Percentiles rank a stretch among this genome's conserved stretches.
Evolutionary conservation across 2,113 vertebrate species (phyloP).

Genomic region (Trochalopteron elliotii): DNA sequence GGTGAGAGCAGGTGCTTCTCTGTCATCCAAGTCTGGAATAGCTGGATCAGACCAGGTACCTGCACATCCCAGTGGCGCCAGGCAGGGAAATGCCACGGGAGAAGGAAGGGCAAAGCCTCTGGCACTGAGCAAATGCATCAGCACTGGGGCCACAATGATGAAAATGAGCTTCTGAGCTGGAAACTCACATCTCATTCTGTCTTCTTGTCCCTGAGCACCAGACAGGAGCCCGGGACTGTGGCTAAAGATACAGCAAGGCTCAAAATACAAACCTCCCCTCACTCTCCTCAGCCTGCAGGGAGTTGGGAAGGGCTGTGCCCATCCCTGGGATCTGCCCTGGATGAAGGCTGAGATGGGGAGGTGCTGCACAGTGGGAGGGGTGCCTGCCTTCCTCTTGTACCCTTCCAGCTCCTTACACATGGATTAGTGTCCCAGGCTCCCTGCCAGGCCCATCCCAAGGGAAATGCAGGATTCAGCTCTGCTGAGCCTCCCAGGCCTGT

Average conservation of each 20-base stretch:
- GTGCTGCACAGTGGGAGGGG: not conserved
- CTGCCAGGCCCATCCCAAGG: not conserved
- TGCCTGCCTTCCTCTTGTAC: rapidly evolving
- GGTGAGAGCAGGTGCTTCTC: not conserved
- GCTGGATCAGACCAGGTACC: not conserved
- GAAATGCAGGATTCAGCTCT: not conserved
- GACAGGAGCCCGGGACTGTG: not conserved
- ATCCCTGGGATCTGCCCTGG: not conserved
- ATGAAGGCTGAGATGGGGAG: rapidly evolving
- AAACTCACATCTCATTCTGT: rapidly evolving
- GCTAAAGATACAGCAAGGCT: not conserved
- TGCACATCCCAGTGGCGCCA: not conserved
- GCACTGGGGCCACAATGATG: rapidly evolving
- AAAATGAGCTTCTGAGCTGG: not conserved
- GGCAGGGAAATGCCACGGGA: not conserved
- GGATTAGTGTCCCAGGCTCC: not conserved
- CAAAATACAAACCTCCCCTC: rapidly evolving
- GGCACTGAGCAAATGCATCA: not conserved
- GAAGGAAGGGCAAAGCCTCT: not conserved
- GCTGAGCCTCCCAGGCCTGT: not conserved
- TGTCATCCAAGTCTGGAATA: rapidly evolving
- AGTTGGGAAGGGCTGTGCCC: not conserved
- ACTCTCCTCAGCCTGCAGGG: not conserved
- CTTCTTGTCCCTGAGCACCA: not conserved
- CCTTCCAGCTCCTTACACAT: rapidly evolving